Base-by-base conservation (phyloP, 2,888 invertebrate genomes). In the Seira musarum region DNA sequence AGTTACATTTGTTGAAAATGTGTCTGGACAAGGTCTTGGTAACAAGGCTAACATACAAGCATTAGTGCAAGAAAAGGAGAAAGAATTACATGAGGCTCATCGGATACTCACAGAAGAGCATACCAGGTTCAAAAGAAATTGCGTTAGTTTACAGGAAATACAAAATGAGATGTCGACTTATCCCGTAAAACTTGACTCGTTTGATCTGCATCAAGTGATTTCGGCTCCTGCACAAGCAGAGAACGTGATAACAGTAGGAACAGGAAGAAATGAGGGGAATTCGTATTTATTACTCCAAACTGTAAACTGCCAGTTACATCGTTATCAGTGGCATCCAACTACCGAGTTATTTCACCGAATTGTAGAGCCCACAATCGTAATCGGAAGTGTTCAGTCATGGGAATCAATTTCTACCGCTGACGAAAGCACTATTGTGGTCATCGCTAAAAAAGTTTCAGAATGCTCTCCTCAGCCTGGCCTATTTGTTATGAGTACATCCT, bases 151-250 rank as follows among this genome's bases (percentile, higher is more conserved):
- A 0, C 69, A 78, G 35, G n/a, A 40, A 1, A 25, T 82, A 8
- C 49, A 72, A 21, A 19, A 66, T 10, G 53, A 64, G 10, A n/a
- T 84, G 5, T 19, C 74, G 0, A 22, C 61, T 8, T 78, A 76
- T 70, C 83, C 86, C 6, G 57, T 83, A 49, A 84, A 83, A 60
- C 71, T 86, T 13, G 82, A 84, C 57, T 82, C 83, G 6, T 81
- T 86, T 78, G 85, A 86, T 65, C 65, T 68, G 15, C 85, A 83
- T 61, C 86, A 86, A 76, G 61, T 73, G 1, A 83, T 85, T 21
- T 15, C 63, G 0, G 19, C 13, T 13, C 40, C 40, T 13, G 13
- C 40, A 63, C 21, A 82, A 80, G 81, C 46, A 5, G 30, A 72
- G 15, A 81, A 82, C 10, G 68, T 79, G 3, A 35, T 83, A 3